These are phyloP conservation scores for Willisornis vidua DNA, from an alignment of 2,113 vertebrate genomes.

Conservation along the genomic window DNA sequence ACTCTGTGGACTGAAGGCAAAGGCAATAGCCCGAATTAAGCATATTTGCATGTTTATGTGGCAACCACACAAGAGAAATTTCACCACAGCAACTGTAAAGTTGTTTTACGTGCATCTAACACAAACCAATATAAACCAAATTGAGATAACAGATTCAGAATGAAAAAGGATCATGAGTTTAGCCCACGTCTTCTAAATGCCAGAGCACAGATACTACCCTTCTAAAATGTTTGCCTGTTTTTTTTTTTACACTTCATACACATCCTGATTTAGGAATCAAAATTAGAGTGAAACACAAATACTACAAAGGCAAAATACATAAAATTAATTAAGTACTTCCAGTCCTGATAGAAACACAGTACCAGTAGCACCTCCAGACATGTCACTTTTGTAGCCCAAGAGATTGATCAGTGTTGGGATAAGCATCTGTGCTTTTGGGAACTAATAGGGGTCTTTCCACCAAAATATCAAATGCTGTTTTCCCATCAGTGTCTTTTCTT, in stretches of 20 bases:
- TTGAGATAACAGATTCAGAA: background rate
- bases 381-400: background rate
- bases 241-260: background rate
- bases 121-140: background rate
- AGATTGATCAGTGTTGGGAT: fast-evolving
- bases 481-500: background rate
- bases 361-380: background rate
- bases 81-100: background rate
- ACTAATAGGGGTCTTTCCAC: background rate
- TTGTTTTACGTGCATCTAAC: background rate
- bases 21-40: background rate
- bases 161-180: background rate
- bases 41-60: background rate
- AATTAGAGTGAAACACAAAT: background rate
- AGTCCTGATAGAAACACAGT: background rate
- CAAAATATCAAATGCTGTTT: background rate
- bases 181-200: background rate
- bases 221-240: background rate
- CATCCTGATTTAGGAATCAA: background rate
- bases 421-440: background rate
- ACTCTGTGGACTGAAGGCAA: background rate
- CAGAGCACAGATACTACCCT: background rate
- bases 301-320: background rate
- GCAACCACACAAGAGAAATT: background rate
- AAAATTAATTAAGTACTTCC: background rate